phyloP scores from a whole-genome alignment of 2,888 invertebrate species.

The Sthenelais limicola region DNA sequence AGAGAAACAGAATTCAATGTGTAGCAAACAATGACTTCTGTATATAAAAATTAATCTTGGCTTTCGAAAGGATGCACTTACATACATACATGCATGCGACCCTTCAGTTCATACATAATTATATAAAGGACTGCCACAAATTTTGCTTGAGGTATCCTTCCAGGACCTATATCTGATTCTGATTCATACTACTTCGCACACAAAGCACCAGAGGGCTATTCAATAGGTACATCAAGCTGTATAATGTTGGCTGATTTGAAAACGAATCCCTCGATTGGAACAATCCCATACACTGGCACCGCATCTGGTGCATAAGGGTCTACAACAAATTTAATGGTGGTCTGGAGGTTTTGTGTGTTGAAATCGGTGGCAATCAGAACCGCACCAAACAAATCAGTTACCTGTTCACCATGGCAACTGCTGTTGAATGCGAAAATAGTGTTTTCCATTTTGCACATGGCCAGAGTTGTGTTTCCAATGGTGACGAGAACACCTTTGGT shows the following conservation, averaged over 20 bases:
- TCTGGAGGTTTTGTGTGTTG: conserved; percentile 54
- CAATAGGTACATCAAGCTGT: conserved; percentile 39
- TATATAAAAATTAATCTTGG: no score
- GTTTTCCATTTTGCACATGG: conserved; percentile 50
- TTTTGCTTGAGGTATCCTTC: no score
- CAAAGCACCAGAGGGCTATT: no score
- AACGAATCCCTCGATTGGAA: conserved; percentile 52
- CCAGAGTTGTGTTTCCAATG: conserved; percentile 53
- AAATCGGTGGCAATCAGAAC: conserved; percentile 52
- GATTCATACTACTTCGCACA: no score
- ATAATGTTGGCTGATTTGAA: conserved; percentile 51
- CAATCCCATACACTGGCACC: conserved; percentile 53
- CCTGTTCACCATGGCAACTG: conserved; percentile 54
- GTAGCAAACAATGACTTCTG: no score
- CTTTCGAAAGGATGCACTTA: no score
- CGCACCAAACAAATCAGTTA: conserved; percentile 54
- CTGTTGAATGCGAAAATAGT: conserved; percentile 54
- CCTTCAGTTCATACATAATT: no score
- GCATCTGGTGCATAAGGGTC: conserved; percentile 54
- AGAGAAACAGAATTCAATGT: no score
- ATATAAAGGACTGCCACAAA: no score
- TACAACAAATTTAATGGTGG: conserved; percentile 51
- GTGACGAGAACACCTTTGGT: conserved; percentile 54
- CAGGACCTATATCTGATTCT: no score
- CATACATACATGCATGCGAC: no score